phyloP scores from a whole-genome alignment of 2,888 invertebrate genomes.

The Agapostemon virescens region DNA sequence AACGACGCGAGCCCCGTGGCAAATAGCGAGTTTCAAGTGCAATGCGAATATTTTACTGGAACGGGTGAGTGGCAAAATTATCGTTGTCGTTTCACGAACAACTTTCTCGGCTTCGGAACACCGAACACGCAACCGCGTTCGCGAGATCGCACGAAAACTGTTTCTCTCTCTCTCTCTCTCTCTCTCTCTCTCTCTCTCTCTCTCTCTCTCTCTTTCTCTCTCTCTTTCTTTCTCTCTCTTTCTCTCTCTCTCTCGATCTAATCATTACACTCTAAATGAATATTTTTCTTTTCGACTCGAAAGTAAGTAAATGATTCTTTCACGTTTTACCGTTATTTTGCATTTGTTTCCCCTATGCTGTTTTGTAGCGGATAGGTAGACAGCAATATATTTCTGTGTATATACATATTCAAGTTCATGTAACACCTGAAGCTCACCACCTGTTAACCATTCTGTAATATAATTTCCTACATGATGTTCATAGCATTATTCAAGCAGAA shows the following conservation, averaged over 20 bases:
- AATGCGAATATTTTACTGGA: constrained; percentile 42
- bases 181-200: too few relatives aligned
- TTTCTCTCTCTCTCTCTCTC: not conserved
- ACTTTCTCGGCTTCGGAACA: not conserved
- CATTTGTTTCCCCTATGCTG: constrained; percentile 16
- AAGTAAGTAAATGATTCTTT: constrained; percentile 40
- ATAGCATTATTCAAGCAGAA: constrained; percentile 35
- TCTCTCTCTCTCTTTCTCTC: too few relatives aligned
- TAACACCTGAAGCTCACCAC: constrained; percentile 40
- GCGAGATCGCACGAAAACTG: not conserved
- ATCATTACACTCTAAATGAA: constrained; percentile 10
- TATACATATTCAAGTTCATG: constrained; percentile 22
- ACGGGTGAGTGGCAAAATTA: constrained; percentile 54
- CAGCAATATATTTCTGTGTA: constrained; percentile 34
- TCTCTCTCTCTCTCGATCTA: not conserved
- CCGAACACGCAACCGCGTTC: constrained; percentile 3
- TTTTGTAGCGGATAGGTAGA: constrained; percentile 27
- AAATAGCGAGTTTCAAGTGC: constrained; percentile 41
- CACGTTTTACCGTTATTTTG: not conserved
- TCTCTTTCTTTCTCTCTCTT: too few relatives aligned
- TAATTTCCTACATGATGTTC: constrained; percentile 23
- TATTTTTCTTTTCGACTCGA: constrained; percentile 25
- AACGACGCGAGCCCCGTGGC: constrained; percentile 25
- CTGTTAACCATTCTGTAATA: constrained; percentile 39
- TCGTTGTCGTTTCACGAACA: constrained; percentile 2